A percentile compares a stretch with the other conserved stretches of the same genome.
phyloP scores from a whole-genome alignment of 37 sponge, comb jelly and placozoan genomes.

The Diacarnus erythraeanus region DNA sequence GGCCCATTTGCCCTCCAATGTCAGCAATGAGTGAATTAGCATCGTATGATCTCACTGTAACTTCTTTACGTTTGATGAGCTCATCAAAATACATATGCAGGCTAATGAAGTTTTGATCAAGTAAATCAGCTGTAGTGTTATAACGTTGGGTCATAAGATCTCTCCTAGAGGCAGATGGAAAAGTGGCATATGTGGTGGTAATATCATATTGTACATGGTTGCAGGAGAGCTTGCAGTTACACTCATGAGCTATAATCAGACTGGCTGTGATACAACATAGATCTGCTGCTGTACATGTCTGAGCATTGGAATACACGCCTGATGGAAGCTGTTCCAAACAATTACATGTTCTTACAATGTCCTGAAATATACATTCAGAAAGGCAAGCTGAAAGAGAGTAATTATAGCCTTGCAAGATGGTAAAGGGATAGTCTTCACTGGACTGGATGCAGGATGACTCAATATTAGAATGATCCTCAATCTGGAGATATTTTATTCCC shows the following conservation, averaged over 20 bases:
- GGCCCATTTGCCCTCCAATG: conserved; percentile 53
- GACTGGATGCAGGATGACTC: neutral
- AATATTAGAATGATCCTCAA: conserved; percentile 4
- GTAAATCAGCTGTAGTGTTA: neutral
- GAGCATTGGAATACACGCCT: neutral
- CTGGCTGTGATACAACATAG: conserved; percentile 15
- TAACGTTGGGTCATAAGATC: neutral
- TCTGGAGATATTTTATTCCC: neutral
- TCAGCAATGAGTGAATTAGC: conserved; percentile 30
- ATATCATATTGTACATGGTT: conserved; percentile 6
- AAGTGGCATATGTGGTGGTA: conserved; percentile 13
- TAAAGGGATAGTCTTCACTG: neutral
- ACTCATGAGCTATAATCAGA: neutral
- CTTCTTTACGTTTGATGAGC: neutral
- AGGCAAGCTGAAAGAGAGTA: conserved; percentile 37
- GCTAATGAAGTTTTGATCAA: conserved; percentile 27
- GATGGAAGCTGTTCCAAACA: conserved; percentile 6
- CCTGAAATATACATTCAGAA: neutral
- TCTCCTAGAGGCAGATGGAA: neutral
- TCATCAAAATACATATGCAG: conserved; percentile 22
- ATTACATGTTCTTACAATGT: neutral
- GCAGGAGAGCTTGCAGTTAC: conserved; percentile 3
- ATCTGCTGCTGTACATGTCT: neutral
- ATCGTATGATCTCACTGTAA: conserved; percentile 27
- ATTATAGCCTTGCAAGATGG: neutral